A percentile compares a stretch with the other conserved stretches of the same genome.
These are phyloP conservation scores for Nephrotoma guestfalica DNA, from an alignment of 2,888 invertebrate genomes.

Conservation along the genomic window DNA sequence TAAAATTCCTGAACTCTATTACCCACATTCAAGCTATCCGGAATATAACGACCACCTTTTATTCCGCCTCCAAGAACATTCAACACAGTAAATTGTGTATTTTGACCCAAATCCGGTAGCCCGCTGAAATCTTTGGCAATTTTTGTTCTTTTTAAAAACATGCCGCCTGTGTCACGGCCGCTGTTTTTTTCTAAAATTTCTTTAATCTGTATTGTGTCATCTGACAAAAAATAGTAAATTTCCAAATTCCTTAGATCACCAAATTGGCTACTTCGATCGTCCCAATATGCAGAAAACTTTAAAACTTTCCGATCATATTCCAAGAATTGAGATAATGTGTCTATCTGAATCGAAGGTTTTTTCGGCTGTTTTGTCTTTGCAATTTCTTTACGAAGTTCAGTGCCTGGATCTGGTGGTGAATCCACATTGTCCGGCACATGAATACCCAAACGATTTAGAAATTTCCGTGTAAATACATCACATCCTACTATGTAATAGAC, in stretches of 20 bases:
- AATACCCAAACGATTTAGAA: conserved; percentile 72
- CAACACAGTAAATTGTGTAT: conserved; percentile 37
- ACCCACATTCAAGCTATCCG: conserved; percentile 42
- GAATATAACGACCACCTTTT: conserved; percentile 38
- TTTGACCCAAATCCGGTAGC: conserved; percentile 35
- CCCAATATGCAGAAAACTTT: conserved; percentile 81
- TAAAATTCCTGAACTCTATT: conserved; percentile 26
- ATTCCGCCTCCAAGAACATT: conserved; percentile 46
- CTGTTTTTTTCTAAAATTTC: conserved; percentile 54
- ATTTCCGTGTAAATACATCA: conserved; percentile 74
- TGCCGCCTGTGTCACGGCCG: conserved; percentile 52
- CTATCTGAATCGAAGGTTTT: conserved; percentile 33
- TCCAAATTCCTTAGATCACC: conserved; percentile 66
- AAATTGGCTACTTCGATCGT: conserved; percentile 61
- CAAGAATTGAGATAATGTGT: conserved; percentile 65
- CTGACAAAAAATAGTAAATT: conserved; percentile 71
- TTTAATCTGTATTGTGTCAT: conserved; percentile 79
- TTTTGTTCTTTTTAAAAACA: conserved; percentile 60
- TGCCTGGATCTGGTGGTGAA: conserved; percentile 39
- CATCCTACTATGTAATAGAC: conserved; percentile 70
- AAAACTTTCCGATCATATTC: conserved; percentile 58
- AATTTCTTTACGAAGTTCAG: conserved; percentile 29
- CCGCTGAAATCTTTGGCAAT: conserved; percentile 48
- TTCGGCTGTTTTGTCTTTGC: conserved; percentile 16
- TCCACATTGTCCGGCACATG: conserved; percentile 56